phyloP scores from a whole-genome alignment of 1,140 invertebrate species.

The Notospermus geniculatus region DNA sequence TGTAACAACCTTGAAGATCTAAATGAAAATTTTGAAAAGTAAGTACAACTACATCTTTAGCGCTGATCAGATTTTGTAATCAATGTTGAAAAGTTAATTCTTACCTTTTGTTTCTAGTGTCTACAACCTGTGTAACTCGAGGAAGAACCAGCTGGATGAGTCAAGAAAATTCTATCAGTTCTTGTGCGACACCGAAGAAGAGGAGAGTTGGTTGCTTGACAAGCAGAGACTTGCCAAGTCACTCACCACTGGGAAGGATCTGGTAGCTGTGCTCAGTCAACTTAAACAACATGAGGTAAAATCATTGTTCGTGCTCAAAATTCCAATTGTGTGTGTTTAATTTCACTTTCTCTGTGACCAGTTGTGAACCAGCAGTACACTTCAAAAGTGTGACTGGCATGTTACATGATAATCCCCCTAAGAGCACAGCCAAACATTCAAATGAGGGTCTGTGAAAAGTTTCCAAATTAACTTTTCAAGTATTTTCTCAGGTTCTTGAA shows the following conservation, averaged over 20 bases:
- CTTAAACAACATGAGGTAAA: constrained; percentile 94
- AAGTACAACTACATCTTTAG: constrained; percentile 22
- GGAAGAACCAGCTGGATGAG: constrained; percentile 81
- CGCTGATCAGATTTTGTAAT: too few relatives aligned
- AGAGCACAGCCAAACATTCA: too few relatives aligned
- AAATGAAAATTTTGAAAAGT: constrained; percentile 70
- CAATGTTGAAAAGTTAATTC: too few relatives aligned
- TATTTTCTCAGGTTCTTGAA: constrained; percentile 63
- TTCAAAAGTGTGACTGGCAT: too few relatives aligned
- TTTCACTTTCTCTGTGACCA: too few relatives aligned
- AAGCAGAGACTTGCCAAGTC: constrained; percentile 92
- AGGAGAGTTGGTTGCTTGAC: constrained; percentile 97
- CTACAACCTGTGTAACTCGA: constrained; percentile 69
- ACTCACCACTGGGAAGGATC: constrained; percentile 83
- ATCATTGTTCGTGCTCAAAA: too few relatives aligned
- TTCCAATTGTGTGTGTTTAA: too few relatives aligned
- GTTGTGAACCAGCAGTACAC: too few relatives aligned
- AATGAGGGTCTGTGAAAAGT: too few relatives aligned
- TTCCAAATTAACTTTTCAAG: background rate
- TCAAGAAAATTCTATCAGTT: constrained; percentile 93
- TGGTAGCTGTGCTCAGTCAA: constrained; percentile 82
- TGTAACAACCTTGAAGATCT: constrained; percentile 69
- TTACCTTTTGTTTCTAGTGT: too few relatives aligned
- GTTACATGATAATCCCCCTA: too few relatives aligned
- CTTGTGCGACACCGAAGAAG: constrained; percentile 95